Evolutionary conservation across 2,113 vertebrate genomes (phyloP).

Genomic region (Cercopithecus mona): DNA sequence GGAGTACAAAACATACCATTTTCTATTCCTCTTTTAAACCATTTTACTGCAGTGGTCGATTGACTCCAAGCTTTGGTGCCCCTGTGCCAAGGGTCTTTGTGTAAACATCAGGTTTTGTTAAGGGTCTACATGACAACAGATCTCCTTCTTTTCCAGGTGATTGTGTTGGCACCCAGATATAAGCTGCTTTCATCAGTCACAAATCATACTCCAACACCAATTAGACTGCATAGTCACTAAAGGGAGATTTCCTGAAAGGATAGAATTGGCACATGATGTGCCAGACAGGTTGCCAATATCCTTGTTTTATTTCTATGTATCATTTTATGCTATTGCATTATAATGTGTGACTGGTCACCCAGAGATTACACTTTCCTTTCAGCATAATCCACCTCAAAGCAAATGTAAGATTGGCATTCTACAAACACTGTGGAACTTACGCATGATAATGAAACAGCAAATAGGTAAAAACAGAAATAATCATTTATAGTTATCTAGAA

Average conservation of each 20-base stretch:
- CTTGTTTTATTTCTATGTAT: slow-evolving; percentile 36
- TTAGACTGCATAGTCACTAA: neutral
- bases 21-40: neutral
- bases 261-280: neutral
- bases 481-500: neutral
- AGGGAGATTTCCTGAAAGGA: neutral
- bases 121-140: neutral
- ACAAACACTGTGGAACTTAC: neutral
- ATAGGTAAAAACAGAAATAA: neutral
- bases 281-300: neutral
- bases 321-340: neutral
- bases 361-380: neutral
- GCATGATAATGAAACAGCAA: neutral
- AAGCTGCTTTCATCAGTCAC: neutral
- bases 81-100: slow-evolving; percentile 16
- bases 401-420: neutral
- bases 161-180: neutral
- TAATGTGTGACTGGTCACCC: slow-evolving; percentile 11
- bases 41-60: slow-evolving; percentile 19
- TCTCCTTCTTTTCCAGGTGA: neutral
- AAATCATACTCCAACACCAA: slow-evolving; percentile 19
- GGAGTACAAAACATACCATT: neutral
- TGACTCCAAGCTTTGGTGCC: neutral
- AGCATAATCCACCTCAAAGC: neutral
- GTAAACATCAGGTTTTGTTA: slow-evolving; percentile 40